phyloP scores from a whole-genome alignment of 1,140 invertebrate genomes.

The Arion vulgaris region DNA sequence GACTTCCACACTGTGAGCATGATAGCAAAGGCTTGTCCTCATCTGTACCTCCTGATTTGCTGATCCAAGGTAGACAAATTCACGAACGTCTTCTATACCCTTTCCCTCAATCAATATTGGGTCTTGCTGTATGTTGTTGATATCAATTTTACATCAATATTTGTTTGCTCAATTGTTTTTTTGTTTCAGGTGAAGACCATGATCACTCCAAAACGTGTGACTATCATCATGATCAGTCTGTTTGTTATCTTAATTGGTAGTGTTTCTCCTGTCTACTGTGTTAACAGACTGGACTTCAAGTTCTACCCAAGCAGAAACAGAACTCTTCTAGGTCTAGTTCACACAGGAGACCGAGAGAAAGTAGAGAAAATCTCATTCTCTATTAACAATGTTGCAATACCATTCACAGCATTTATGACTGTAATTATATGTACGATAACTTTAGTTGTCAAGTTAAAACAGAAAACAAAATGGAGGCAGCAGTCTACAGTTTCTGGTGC shows the following conservation, averaged over 20 bases:
- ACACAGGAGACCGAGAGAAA: too few species aligned
- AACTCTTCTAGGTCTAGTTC: not conserved
- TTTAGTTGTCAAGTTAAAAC: too few species aligned
- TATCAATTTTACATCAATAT: too few species aligned
- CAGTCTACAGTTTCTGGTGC: not conserved
- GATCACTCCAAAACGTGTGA: not conserved
- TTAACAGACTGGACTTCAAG: not conserved
- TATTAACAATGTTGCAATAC: not conserved
- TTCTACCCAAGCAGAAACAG: not conserved
- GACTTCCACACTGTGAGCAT: too few species aligned
- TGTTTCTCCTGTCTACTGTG: not conserved
- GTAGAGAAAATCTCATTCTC: conserved; percentile 7
- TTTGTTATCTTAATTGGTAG: not conserved
- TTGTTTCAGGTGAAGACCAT: not conserved
- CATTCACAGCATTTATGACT: not conserved
- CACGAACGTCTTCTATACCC: too few species aligned
- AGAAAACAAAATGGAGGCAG: not conserved
- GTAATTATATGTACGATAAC: not conserved
- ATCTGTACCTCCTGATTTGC: too few species aligned
- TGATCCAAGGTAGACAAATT: too few species aligned
- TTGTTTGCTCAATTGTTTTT: too few species aligned
- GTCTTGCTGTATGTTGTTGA: too few species aligned
- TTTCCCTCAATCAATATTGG: too few species aligned
- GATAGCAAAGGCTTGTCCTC: too few species aligned
- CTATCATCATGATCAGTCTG: not conserved